Base-by-base conservation (phyloP, 2,888 invertebrate species). In the Philereme vetulata region DNA sequence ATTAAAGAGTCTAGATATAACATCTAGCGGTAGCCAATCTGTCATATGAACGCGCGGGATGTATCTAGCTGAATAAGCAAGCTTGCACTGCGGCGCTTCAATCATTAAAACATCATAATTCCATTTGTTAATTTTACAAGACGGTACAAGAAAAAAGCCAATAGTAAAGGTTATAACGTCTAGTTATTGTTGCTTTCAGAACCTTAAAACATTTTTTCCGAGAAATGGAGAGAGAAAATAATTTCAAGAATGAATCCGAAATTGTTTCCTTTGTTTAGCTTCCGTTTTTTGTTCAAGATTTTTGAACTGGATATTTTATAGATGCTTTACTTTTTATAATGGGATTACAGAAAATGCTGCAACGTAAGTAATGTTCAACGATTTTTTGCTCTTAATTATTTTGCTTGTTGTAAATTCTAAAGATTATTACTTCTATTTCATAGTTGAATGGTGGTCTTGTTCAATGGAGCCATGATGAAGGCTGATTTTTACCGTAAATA, bases 131-230 rank as follows among this genome's bases (percentile, higher is more conserved):
- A 54, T 50, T 21, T 21, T 45, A 8, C 45, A 52, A 38, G 46
- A 46, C 9, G 8, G 34, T 40, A 40, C 45, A 46, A 40, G 45
- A 49, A 56, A 52, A 53, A 62, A 58, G 52, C 59, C 48, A 58
- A 49, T 55, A 32, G 46, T 32, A 50, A 60, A 52, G 50, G 59
- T 56, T 48, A 45, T 64, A 67, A 70, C 34, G 64, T 64, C 53
- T 64, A 51, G 62, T 65, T 55, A 67, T 71, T 68, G 70, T 66
- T 65, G 53, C 52, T 66, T 68, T 50, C 44, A 52, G 68, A 68
- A 71, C 74, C 70, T 65, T 69, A 64, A 71, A 75, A 70, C 72
- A 76, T 71, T 76, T 72, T 72, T 34, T 66, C 60, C 67, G 65
- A 62, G 66, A 60, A 62, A 42, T 51, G 59, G 43, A 65, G 59